Evolutionary conservation across 2,113 vertebrate genomes (phyloP).

Genomic region (Martes martes): DNA sequence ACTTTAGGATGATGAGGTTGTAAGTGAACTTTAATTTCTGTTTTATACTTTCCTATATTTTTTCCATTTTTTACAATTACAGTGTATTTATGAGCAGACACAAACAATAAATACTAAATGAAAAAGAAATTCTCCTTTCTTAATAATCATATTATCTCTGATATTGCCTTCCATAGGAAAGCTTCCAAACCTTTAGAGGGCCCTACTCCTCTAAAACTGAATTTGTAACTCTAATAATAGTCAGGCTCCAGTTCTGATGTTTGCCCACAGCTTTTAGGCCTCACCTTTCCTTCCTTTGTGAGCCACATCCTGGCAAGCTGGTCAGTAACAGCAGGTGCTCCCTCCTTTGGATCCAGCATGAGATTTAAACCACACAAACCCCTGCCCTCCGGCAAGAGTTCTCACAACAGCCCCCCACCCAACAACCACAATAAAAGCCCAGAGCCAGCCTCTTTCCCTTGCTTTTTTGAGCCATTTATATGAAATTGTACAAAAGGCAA

Average conservation of each 20-base stretch:
- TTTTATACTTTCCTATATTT: not conserved
- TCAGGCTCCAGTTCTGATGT: not conserved
- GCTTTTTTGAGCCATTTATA: not conserved
- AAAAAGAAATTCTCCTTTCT: not conserved
- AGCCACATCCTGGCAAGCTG: not conserved
- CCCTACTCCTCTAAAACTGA: not conserved
- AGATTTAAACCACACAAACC: not conserved
- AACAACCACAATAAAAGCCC: not conserved
- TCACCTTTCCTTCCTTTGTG: not conserved
- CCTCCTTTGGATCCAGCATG: not conserved
- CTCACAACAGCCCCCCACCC: not conserved
- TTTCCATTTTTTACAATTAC: not conserved
- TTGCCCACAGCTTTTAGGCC: not conserved
- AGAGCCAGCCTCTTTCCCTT: not conserved
- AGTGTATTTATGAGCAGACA: not conserved
- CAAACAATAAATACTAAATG: not conserved
- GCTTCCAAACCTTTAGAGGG: not conserved
- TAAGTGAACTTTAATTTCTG: conserved; percentile 14
- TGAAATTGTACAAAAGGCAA: not conserved
- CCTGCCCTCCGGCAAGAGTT: not conserved
- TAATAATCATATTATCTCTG: not conserved
- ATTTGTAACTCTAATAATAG: not conserved
- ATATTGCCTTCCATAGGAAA: not conserved
- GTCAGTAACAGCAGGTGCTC: not conserved
- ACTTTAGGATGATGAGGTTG: not conserved